Evolutionary conservation across 2,888 invertebrate species (phyloP).

Genomic region (Elysia crispata): DNA sequence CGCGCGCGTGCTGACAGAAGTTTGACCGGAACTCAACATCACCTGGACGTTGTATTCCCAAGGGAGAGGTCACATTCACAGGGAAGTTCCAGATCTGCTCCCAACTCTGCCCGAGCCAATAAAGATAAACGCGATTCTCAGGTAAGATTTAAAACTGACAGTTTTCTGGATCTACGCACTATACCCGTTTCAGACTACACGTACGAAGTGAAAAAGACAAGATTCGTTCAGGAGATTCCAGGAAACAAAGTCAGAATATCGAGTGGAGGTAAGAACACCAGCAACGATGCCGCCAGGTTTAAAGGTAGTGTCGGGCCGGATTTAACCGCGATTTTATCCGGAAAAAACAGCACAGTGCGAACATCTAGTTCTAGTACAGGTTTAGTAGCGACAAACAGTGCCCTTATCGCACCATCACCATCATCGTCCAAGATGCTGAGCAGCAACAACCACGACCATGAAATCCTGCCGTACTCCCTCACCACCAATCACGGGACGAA

Average conservation of each 20-base stretch:
- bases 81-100: conserved; percentile 4
- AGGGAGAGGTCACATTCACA: background rate
- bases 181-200: background rate
- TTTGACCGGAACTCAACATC: conserved; percentile 46
- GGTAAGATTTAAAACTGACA: background rate
- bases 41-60: conserved; percentile 9
- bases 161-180: background rate
- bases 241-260: too few species aligned
- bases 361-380: too few species aligned
- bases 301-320: too few species aligned
- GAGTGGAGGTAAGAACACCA: background rate
- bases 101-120: conserved; percentile 19
- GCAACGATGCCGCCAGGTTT: background rate
- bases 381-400: too few species aligned
- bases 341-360: too few species aligned
- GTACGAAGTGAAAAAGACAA: background rate
- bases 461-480: conserved; percentile 36
- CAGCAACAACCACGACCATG: conserved; percentile 41
- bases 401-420: too few species aligned
- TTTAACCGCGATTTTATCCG: too few species aligned
- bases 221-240: background rate
- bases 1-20: conserved; percentile 38
- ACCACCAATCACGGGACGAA: background rate
- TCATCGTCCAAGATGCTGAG: conserved; percentile 36
- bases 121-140: background rate